These are phyloP conservation scores for Branchellion lobata DNA, from an alignment of 2,888 invertebrate genomes.

Conservation along the genomic window DNA sequence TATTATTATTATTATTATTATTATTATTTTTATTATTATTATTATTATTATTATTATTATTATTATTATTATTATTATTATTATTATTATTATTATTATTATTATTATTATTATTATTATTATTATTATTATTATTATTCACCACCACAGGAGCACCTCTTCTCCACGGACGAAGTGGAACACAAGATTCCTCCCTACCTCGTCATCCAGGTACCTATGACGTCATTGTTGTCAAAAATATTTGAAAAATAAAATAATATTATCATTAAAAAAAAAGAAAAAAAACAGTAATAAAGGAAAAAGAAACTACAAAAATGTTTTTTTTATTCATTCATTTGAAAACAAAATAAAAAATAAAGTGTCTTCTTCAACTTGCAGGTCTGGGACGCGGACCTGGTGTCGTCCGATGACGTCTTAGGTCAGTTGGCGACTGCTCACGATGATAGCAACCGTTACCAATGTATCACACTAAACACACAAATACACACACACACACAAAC, in stretches of 20 bases:
- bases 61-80: constrained; percentile 7
- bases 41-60: not conserved
- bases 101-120: constrained; percentile 61
- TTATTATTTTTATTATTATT: not conserved
- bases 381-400: constrained; percentile 76
- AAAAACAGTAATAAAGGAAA: too few relatives aligned
- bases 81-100: constrained; percentile 7
- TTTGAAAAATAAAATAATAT: too few relatives aligned
- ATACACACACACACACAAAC: too few relatives aligned
- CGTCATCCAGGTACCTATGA: constrained; percentile 56
- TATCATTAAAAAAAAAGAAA: too few relatives aligned
- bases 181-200: constrained; percentile 72
- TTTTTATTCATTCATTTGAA: too few relatives aligned
- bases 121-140: constrained; percentile 72
- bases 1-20: not conserved
- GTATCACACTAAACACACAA: too few relatives aligned
- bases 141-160: constrained; percentile 61
- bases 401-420: constrained; percentile 75
- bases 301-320: too few relatives aligned
- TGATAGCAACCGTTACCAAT: too few relatives aligned
- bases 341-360: too few relatives aligned
- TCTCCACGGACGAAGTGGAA: constrained; percentile 75
- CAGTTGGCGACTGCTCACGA: not conserved
- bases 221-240: too few relatives aligned
- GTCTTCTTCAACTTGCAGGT: too few relatives aligned